Evolutionary conservation across 2,888 invertebrate species (phyloP), one percentile per base, ranked within the genome.

Genomic region (Pseudeuparius sepicola): DNA sequence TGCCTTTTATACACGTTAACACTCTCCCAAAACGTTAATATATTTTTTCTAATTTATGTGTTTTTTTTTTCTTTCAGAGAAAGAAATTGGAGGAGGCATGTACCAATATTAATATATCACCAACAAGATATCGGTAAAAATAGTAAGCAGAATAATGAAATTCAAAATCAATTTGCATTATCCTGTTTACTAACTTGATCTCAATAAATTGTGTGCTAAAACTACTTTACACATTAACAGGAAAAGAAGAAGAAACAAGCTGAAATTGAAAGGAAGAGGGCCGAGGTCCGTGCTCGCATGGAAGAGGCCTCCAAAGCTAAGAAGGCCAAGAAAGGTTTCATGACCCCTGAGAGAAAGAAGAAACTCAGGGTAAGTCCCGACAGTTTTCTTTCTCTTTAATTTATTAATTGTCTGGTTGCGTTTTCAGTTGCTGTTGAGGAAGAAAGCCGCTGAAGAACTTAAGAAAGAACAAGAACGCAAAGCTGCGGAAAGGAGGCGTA

Each of bases 261-360:
- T 65, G 92, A 94, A 68, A 92, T 92, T 68, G 94, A 94, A 72
- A 84, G 90, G 74, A 93, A 94, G 77, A 89, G 94, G 72, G 94
- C 94, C 64, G 94, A 96, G 70, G 94, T 96, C 68, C 85, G 94
- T 68, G 89, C 89, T 73, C 90, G 94, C 64, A 86, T 96, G 76
- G 96, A 97, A 71, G 94, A 94, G 68, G 92, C 93, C 69, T 90
- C 93, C 66, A 89, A 90, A 66, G 90, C 89, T 64, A 96, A 96
- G 73, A 94, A 93, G 74, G 92, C 90, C 65, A 97, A 97, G 85
- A 97, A 96, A 74, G 97, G 97, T 78, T 96, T 97, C 82, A 94
- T 94, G 90, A 94, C 97, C 60, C 94, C 96, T 45, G 96, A 97
- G 71, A 92, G 97, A 72, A 97, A 97, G 87, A 97, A 96, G 88